Evolutionary conservation across 2,888 invertebrate species (phyloP).

Genomic region (Sphaerophoria taeniata): DNA sequence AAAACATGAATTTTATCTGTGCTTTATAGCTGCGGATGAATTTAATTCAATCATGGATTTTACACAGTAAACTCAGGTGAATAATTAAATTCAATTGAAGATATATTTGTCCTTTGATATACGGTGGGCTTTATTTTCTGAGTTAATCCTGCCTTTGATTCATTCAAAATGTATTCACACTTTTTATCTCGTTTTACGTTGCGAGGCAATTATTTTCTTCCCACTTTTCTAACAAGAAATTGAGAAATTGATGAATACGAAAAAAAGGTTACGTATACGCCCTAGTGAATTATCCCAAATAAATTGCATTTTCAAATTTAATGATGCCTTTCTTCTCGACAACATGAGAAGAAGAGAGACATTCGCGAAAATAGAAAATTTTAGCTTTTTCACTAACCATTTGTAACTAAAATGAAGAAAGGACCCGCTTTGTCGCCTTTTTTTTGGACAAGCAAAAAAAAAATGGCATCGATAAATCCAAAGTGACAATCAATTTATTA

Average conservation of each 20-base stretch:
- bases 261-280: conserved; percentile 64
- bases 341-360: neutral
- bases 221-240: neutral
- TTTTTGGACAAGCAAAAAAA: conserved; percentile 21
- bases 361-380: neutral
- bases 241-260: neutral
- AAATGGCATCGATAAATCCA: conserved; percentile 65
- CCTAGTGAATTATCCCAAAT: conserved; percentile 49
- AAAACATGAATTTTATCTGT: conserved; percentile 10
- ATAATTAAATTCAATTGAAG: neutral
- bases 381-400: conserved; percentile 10
- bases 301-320: conserved; percentile 58
- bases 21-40: conserved; percentile 17
- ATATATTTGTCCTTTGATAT: neutral
- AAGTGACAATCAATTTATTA: conserved; percentile 71
- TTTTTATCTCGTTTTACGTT: no score
- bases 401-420: conserved; percentile 24
- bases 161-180: no score
- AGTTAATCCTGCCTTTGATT: no score
- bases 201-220: neutral
- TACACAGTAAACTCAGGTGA: conserved; percentile 5
- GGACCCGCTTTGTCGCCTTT: conserved; percentile 38
- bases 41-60: conserved; percentile 23
- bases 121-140: neutral
- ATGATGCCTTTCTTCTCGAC: conserved; percentile 23